phyloP scores from a whole-genome alignment of 2,797 vertebrate genomes.

The Clarias pachynema region DNA sequence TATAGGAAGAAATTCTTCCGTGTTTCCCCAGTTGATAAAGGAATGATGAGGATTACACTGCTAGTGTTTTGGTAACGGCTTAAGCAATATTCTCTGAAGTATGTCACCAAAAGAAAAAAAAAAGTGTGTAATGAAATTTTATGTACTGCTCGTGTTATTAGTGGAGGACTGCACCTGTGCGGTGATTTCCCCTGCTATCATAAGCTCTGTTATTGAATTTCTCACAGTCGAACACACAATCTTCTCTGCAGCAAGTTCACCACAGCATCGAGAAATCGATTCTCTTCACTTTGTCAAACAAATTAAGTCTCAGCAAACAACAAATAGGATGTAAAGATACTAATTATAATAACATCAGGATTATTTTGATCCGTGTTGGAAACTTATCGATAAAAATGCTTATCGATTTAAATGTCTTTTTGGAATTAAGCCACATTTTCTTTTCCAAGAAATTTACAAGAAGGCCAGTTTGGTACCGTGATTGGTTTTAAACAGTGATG shows the following conservation, averaged over 20 bases:
- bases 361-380: neutral
- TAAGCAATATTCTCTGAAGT: slow-evolving; percentile 11
- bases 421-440: neutral
- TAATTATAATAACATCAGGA: too few relatives aligned
- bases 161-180: slow-evolving; percentile 13
- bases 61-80: slow-evolving; percentile 12
- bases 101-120: neutral
- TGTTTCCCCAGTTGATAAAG: neutral
- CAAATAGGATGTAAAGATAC: neutral
- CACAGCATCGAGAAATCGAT: slow-evolving; percentile 27
- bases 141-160: slow-evolving; percentile 41
- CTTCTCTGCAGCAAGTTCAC: slow-evolving; percentile 4
- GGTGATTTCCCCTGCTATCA: slow-evolving; percentile 28
- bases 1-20: neutral
- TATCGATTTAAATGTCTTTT: neutral
- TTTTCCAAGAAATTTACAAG: too few relatives aligned
- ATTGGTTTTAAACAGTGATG: too few relatives aligned
- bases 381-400: neutral
- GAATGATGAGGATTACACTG: slow-evolving; percentile 3
- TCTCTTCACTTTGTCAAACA: neutral
- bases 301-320: neutral
- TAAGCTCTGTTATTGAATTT: slow-evolving; percentile 21
- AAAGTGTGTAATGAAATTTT: slow-evolving; percentile 29
- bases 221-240: neutral
- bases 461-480: too few relatives aligned